Conservation (phyloP, 35 echinoderm and acorn worm genomes). For the Heliocidaris tuberculata region DNA sequence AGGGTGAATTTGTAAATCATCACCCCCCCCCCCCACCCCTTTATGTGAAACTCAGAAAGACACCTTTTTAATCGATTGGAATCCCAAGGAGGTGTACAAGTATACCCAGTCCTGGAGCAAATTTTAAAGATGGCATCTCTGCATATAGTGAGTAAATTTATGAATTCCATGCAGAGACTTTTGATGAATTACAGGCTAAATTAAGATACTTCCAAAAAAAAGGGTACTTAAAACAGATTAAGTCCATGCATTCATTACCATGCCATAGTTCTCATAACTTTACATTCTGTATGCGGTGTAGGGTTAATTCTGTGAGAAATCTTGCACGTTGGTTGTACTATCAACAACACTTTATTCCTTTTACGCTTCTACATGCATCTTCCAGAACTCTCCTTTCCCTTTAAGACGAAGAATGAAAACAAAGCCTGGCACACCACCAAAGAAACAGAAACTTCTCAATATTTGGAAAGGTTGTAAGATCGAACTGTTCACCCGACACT, state of each 20-base stretch:
- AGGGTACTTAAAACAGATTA: too few relatives aligned
- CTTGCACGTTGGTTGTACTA: background rate
- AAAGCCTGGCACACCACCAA: background rate
- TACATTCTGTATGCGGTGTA: background rate
- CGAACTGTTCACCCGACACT: background rate
- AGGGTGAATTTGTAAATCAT: background rate
- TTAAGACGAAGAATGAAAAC: background rate
- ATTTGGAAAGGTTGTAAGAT: slow-evolving; percentile 13
- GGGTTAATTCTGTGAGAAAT: background rate
- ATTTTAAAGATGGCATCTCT: background rate
- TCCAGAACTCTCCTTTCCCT: background rate
- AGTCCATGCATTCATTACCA: too few relatives aligned
- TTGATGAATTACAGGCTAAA: background rate
- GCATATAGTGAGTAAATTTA: background rate
- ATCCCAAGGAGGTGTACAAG: background rate
- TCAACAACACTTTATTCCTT: too few relatives aligned
- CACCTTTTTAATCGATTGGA: background rate
- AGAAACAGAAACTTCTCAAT: slow-evolving; percentile 14
- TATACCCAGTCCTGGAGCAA: background rate
- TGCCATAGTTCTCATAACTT: too few relatives aligned
- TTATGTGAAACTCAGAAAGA: background rate
- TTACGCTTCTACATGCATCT: background rate
- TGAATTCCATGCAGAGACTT: background rate
- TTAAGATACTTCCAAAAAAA: too few relatives aligned
- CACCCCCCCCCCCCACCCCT: background rate